Conservation (phyloP, 2,113 vertebrate species). For the Halichoeres trimaculatus region DNA sequence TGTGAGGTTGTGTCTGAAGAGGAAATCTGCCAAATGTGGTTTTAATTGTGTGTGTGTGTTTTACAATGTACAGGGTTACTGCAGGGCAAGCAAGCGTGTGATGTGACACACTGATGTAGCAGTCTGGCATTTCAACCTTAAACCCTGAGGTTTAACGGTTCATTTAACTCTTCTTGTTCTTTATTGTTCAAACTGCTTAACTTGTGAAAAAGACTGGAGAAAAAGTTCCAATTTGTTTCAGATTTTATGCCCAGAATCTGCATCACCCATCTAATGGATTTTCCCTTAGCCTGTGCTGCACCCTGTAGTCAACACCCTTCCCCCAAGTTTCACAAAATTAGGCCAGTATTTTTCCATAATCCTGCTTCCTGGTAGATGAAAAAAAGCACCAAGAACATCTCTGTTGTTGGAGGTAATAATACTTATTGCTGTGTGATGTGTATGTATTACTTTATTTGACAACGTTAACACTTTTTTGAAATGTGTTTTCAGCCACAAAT, state of each 20-base stretch:
- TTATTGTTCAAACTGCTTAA: no score
- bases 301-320: neutral
- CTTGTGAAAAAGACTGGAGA: no score
- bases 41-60: conserved; percentile 6
- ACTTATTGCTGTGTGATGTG: neutral
- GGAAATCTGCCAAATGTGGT: no score
- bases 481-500: no score
- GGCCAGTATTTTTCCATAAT: neutral
- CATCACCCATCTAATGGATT: neutral
- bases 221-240: neutral
- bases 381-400: neutral
- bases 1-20: no score
- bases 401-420: neutral
- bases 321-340: neutral
- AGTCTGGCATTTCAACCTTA: conserved; percentile 30
- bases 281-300: neutral
- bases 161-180: neutral
- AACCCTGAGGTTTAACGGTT: conserved; percentile 16
- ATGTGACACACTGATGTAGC: neutral
- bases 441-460: neutral
- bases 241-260: neutral
- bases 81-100: conserved; percentile 19
- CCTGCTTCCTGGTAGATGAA: neutral
- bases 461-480: neutral
- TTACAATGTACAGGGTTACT: conserved; percentile 30